Conservation (phyloP, 2,888 invertebrate species). For the Lepidochrysops patricia region DNA sequence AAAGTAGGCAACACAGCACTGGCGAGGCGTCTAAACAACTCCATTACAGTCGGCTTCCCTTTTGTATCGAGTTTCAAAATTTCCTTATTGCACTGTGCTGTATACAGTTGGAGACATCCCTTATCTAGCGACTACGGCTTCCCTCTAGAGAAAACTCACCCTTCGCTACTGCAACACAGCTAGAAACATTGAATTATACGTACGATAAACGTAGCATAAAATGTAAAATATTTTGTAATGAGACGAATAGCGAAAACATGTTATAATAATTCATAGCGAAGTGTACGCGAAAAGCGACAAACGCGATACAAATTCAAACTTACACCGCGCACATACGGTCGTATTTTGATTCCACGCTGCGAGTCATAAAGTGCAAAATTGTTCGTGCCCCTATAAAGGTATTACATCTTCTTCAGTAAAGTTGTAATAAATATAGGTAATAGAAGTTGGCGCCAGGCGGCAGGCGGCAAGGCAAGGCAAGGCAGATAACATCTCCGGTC, state of each 20-base stretch:
- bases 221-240: constrained; percentile 56
- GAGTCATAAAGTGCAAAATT: constrained; percentile 42
- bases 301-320: constrained; percentile 23
- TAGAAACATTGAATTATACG: background rate
- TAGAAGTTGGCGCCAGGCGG: constrained; percentile 60
- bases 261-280: background rate
- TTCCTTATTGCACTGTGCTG: no score
- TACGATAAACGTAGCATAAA: background rate
- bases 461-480: no score
- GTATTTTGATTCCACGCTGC: constrained; percentile 30
- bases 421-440: constrained; percentile 48
- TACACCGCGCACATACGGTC: constrained; percentile 32
- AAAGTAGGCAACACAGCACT: no score
- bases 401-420: constrained; percentile 48
- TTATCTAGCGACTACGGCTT: no score
- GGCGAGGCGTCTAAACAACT: no score
- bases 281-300: background rate
- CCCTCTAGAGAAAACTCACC: no score
- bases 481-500: constrained; percentile 54
- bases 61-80: no score
- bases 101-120: no score
- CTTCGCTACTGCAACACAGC: no score
- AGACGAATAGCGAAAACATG: constrained; percentile 37
- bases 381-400: constrained; percentile 46
- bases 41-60: no score